These are phyloP conservation scores for Leptestheria dahalacensis DNA, from an alignment of 1,140 invertebrate species.

Conservation along the genomic window DNA sequence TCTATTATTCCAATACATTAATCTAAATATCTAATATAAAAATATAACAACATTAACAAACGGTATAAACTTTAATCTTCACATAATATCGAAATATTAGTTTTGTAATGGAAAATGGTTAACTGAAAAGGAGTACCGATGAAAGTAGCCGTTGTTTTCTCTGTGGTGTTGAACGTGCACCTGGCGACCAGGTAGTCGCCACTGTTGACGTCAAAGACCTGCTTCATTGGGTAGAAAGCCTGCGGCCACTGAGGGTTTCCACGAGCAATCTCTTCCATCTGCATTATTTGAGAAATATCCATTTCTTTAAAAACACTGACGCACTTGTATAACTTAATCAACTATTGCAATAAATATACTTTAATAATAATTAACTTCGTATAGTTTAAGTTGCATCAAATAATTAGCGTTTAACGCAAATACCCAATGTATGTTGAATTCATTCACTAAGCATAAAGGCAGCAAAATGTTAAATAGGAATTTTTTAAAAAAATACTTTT, in stretches of 20 bases:
- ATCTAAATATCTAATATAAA: neutral
- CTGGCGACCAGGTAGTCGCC: conserved; percentile 27
- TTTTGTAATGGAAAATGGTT: too few species aligned
- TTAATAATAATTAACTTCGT: too few species aligned
- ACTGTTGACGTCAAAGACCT: conserved; percentile 22
- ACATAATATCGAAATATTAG: too few species aligned
- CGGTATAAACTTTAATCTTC: neutral
- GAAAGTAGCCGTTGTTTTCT: conserved; percentile 19
- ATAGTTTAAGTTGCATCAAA: too few species aligned
- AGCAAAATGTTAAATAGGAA: neutral
- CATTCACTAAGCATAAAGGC: neutral
- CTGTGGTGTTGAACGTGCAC: conserved; percentile 29
- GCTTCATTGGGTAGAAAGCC: conserved; percentile 31
- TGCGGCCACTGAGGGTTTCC: conserved; percentile 35
- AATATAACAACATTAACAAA: conserved; percentile 2
- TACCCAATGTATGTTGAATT: neutral
- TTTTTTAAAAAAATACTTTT: conserved; percentile 15
- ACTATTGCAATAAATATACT: too few species aligned
- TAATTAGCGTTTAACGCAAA: too few species aligned
- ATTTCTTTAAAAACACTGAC: too few species aligned
- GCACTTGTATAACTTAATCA: too few species aligned
- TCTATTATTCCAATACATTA: neutral
- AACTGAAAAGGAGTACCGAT: conserved; percentile 22
- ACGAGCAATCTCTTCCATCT: conserved; percentile 25
- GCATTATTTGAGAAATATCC: too few species aligned